phyloP scores from a whole-genome alignment of 1,140 invertebrate species.

The Orius laevigatus region DNA sequence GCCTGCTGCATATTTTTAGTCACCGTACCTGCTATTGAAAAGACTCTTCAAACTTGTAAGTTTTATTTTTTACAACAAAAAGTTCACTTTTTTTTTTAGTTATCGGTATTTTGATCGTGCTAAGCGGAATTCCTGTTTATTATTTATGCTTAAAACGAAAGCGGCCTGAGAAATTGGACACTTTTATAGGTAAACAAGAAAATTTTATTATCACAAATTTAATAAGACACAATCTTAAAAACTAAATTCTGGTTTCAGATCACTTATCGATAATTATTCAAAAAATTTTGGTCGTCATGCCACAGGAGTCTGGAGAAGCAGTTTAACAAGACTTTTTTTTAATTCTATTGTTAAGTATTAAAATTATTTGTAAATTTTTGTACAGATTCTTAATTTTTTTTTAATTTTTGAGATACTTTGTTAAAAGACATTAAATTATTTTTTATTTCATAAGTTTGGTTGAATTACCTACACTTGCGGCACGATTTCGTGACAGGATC shows the following conservation, averaged over 20 bases:
- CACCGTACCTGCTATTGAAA: conserved; percentile 30
- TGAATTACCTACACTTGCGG: too few species aligned
- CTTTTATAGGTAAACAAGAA: conserved; percentile 1
- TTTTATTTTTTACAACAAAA: conserved; percentile 3
- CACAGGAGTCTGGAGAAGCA: not conserved
- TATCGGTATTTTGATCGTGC: conserved; percentile 28
- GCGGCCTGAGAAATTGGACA: conserved; percentile 5
- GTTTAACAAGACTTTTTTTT: too few species aligned
- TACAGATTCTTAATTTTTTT: too few species aligned
- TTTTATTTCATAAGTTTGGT: too few species aligned
- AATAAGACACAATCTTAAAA: conserved; percentile 1
- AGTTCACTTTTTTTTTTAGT: conserved; percentile 19
- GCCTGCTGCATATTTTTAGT: conserved; percentile 35
- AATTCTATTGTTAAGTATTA: too few species aligned
- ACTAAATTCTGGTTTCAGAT: conserved; percentile 9
- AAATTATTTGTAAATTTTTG: too few species aligned
- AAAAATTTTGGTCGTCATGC: conserved; percentile 11
- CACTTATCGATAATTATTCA: conserved; percentile 13
- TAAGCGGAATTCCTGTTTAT: conserved; percentile 36
- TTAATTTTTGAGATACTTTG: too few species aligned
- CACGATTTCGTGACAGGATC: too few species aligned
- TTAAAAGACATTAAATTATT: too few species aligned
- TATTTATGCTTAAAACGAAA: conserved; percentile 27
- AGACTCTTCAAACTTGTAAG: conserved; percentile 25
- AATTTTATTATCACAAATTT: conserved; percentile 4